Conservation (phyloP, 1,140 invertebrate species). For the Lepidostoma basale region DNA sequence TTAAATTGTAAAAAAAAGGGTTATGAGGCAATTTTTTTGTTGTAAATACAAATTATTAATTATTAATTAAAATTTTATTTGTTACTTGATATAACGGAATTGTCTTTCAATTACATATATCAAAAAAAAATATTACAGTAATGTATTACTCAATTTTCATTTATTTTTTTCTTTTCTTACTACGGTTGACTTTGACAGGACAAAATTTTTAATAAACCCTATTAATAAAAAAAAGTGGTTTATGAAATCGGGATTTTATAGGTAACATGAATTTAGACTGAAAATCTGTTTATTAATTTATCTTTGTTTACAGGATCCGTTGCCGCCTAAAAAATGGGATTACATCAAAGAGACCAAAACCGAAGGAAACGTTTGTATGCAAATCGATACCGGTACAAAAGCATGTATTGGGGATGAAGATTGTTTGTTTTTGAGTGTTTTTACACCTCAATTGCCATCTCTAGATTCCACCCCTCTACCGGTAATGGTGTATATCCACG, state of each 20-base stretch:
- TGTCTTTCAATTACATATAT: too few species aligned
- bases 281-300: too few species aligned
- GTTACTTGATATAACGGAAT: too few species aligned
- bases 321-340: constrained; percentile 53
- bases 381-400: constrained; percentile 33
- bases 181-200: too few species aligned
- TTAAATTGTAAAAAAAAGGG: background rate
- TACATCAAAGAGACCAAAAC: constrained; percentile 55
- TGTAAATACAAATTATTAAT: background rate
- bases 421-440: constrained; percentile 36
- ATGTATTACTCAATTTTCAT: too few species aligned
- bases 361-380: constrained; percentile 53
- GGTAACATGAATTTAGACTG: too few species aligned
- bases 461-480: constrained; percentile 50
- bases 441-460: constrained; percentile 34
- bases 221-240: too few species aligned
- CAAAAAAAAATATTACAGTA: too few species aligned
- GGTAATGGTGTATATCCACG: constrained; percentile 70
- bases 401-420: constrained; percentile 30
- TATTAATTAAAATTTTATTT: too few species aligned
- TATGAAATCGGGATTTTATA: too few species aligned
- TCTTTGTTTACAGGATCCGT: constrained; percentile 49
- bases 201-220: too few species aligned
- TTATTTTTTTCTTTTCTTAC: too few species aligned
- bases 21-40: background rate